A percentile compares a stretch with the other conserved stretches of the same genome.
Evolutionary conservation across 1,140 invertebrate genomes (phyloP).

Genomic region (Hyphantria cunea): DNA sequence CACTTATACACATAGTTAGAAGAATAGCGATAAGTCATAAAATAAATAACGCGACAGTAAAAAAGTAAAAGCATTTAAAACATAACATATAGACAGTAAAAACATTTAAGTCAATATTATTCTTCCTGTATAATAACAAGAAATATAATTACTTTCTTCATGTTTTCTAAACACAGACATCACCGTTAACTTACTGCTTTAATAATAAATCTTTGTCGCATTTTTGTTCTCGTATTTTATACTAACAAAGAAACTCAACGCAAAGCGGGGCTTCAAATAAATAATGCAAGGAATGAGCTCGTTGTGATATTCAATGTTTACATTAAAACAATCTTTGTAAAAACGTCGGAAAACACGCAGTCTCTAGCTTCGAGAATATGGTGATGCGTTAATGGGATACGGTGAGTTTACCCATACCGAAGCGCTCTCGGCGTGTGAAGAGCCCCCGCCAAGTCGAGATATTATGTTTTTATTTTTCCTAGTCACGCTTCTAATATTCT

Average conservation of each 20-base stretch:
- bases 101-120: not conserved
- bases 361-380: slow-evolving; percentile 1
- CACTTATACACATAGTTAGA: too few species aligned
- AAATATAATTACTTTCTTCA: not conserved
- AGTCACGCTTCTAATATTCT: too few species aligned
- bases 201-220: not conserved
- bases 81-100: too few species aligned
- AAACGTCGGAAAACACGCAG: not conserved
- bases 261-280: slow-evolving; percentile 1
- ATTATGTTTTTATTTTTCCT: too few species aligned
- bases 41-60: not conserved
- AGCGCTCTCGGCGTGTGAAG: too few species aligned
- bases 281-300: slow-evolving; percentile 12
- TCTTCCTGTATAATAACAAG: not conserved
- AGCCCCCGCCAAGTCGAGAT: too few species aligned
- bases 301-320: slow-evolving; percentile 14
- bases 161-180: not conserved
- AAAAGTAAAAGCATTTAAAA: too few species aligned
- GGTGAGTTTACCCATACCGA: not conserved
- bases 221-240: not conserved
- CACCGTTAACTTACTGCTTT: not conserved
- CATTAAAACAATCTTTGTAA: slow-evolving; percentile 11
- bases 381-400: slow-evolving; percentile 18
- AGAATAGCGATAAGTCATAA: too few species aligned
- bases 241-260: not conserved